A percentile compares a stretch with the other conserved stretches of the same genome.
These are phyloP conservation scores for Dasyprocta punctata DNA, from an alignment of 2,113 vertebrate genomes.

Conservation along the genomic window DNA sequence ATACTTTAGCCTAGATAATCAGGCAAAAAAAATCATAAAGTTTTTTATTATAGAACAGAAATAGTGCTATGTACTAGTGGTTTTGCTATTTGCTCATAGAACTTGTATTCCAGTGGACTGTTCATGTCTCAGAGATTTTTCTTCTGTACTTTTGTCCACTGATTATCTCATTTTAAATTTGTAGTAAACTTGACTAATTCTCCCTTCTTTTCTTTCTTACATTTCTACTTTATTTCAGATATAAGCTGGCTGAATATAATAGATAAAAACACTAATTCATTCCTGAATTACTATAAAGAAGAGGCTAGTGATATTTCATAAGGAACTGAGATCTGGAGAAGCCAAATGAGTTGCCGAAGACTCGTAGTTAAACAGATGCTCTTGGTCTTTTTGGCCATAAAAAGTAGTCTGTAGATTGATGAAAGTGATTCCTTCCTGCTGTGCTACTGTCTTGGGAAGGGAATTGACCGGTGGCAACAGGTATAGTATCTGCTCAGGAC, in stretches of 20 bases:
- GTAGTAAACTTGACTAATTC: neutral
- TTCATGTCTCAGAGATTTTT: neutral
- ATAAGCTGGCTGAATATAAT: neutral
- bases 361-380: neutral
- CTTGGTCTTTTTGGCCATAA: neutral
- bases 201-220: neutral
- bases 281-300: neutral
- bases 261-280: neutral
- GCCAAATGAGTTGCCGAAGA: conserved; percentile 7
- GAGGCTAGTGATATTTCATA: neutral
- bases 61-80: neutral
- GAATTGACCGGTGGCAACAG: neutral
- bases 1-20: neutral
- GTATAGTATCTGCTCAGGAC: conserved; percentile 3
- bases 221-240: conserved; percentile 23
- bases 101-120: neutral
- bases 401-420: neutral
- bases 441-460: neutral
- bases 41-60: neutral
- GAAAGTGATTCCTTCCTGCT: neutral
- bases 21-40: neutral
- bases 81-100: neutral
- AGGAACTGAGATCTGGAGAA: neutral
- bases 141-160: neutral
- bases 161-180: neutral